Base-by-base conservation (phyloP, 2,888 invertebrate species). In the Acanthosepion lycidas region DNA sequence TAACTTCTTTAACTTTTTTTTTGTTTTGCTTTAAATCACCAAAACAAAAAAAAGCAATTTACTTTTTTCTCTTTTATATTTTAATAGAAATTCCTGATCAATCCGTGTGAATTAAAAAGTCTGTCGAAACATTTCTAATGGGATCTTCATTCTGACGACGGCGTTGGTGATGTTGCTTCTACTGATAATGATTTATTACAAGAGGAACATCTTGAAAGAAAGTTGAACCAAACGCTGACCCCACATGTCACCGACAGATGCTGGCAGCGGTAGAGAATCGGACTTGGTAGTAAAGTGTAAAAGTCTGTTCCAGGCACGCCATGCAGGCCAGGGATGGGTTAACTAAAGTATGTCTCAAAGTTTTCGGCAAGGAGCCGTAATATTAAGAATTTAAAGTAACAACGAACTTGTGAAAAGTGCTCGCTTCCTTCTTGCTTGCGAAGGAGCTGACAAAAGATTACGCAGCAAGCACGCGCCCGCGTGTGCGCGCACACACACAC, bases 401-500 rank as follows among this genome's bases (percentile, higher is more conserved):
- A n/a, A 33, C 78, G 78, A 78, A 78, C 78, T 78, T 78, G 78
- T 78, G 78, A n/a, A 78, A n/a, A 78, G 78, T 78, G 78, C 33
- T 78, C 78, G 78, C 78, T n/a, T 78, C n/a, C 78, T 78, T 12
- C 15, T 33, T 78, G n/a, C 78, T 78, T 78, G 78, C n/a, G 9
- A 64, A 78, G 78, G 78, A 78, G 78, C 78, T 78, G 78, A 78
- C 78, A 78, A 78, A 42, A 78, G 78, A 78, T 78, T n/a, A 78
- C 78, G 78, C 78, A 78, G 78, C n/a, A 78, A 78, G 78, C n/a
- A 18, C 78, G 78, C n/a, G 78, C n/a, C 18, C 78, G 78, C 78
- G 78, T 28, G 78, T 28, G 9, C 78, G n/a, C 78, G 33, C 78
- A 78, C 78, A n/a, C n/a, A 18, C 78, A 33, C n/a, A 15, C 33